phyloP scores from a whole-genome alignment of 92 coral and sea anemone genomes.

The Epizoanthus illoricatus region DNA sequence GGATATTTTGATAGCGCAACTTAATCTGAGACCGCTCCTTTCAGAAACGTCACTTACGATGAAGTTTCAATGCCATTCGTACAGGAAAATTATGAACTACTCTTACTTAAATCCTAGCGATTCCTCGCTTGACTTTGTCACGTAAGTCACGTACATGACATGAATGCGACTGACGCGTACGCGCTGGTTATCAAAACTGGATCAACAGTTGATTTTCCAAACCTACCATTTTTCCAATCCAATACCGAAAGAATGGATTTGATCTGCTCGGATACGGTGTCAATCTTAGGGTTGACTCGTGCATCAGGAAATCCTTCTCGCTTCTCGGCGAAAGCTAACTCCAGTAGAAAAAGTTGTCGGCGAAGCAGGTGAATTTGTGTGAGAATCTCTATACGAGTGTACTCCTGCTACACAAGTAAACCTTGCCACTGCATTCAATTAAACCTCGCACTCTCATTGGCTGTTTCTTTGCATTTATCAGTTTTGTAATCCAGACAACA shows the following conservation, averaged over 20 bases:
- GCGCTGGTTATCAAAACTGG: conserved; percentile 10
- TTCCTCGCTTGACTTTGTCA: conserved; percentile 24
- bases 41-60: conserved; percentile 19
- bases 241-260: conserved; percentile 36
- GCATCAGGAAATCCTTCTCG: conserved; percentile 7
- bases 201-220: conserved; percentile 24
- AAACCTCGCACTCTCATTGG: conserved; percentile 35
- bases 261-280: conserved; percentile 29
- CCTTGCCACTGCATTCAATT: conserved; percentile 28
- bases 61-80: conserved; percentile 12
- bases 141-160: conserved; percentile 29
- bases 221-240: conserved; percentile 45
- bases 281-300: conserved; percentile 13
- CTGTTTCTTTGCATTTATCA: conserved; percentile 16
- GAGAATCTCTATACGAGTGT: conserved; percentile 18
- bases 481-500: conserved; percentile 32
- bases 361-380: conserved; percentile 39
- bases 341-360: conserved; percentile 16
- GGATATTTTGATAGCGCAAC: conserved; percentile 21
- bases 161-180: conserved; percentile 7
- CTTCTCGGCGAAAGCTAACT: not conserved
- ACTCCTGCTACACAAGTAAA: conserved; percentile 4
- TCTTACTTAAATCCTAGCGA: not conserved
- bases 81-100: not conserved
- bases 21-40: conserved; percentile 40